Percentiles rank a stretch among this genome's conserved stretches.
phyloP scores from a whole-genome alignment of 2,113 vertebrate species.

The Corapipo altera region DNA sequence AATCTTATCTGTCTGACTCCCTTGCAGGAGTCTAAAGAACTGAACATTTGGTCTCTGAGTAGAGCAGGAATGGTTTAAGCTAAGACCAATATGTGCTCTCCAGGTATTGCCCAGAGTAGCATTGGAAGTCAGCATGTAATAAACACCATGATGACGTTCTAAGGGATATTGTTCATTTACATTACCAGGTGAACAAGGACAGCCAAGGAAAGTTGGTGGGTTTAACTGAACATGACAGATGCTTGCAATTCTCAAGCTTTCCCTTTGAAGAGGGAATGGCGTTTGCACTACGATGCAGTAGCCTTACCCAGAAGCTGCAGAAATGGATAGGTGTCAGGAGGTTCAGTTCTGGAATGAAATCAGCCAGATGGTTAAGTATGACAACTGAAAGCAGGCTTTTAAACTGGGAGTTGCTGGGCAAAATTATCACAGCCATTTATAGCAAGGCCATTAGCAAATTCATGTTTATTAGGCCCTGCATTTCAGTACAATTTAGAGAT shows the following conservation, averaged over 20 bases:
- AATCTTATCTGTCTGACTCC: neutral
- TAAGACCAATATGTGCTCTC: neutral
- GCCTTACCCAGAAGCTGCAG: neutral
- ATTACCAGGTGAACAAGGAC: neutral
- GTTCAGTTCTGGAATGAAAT: neutral
- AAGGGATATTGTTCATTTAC: neutral
- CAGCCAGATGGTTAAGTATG: neutral
- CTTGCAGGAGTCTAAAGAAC: neutral
- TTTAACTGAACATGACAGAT: neutral
- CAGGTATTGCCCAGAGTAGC: neutral
- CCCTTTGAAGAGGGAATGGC: neutral
- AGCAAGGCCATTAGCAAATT: constrained; percentile 1
- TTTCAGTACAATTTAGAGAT: neutral
- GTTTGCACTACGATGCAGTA: neutral
- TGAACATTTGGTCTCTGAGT: neutral
- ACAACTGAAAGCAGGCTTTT: neutral
- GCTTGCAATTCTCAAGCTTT: neutral
- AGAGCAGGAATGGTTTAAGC: neutral
- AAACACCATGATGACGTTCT: neutral
- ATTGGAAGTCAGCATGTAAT: neutral
- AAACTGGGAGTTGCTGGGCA: neutral
- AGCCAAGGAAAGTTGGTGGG: neutral
- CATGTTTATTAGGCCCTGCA: neutral
- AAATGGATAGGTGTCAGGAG: neutral
- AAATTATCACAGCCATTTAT: neutral